Percentiles rank a stretch among this genome's conserved stretches.
These are phyloP conservation scores for Galago senegalensis DNA, from an alignment of 2,797 vertebrate species.

Conservation along the genomic window DNA sequence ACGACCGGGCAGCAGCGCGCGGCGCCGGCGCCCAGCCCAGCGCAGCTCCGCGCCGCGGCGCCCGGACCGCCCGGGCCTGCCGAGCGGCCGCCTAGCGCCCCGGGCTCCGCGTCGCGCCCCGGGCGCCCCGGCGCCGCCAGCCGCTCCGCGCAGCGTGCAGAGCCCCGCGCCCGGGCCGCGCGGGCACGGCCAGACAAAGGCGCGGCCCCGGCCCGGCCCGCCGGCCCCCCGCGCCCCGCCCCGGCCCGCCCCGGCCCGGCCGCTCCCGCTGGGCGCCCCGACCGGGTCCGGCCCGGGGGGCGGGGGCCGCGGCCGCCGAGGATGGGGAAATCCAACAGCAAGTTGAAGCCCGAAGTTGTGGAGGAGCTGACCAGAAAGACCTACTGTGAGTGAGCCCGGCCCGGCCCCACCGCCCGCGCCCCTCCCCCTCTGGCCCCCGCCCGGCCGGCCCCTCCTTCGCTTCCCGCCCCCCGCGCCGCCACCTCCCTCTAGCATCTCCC, in stretches of 20 bases:
- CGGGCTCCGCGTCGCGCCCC: slow-evolving; percentile 29
- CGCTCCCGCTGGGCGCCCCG: slow-evolving; percentile 68
- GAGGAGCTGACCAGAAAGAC: slow-evolving; percentile 98
- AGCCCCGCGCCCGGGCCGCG: background rate
- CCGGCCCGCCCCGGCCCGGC: slow-evolving; percentile 69
- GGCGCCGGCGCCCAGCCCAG: slow-evolving; percentile 70
- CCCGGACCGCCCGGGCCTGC: slow-evolving; percentile 63
- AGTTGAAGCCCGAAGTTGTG: slow-evolving; percentile 98
- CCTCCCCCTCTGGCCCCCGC: background rate
- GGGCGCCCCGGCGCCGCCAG: background rate
- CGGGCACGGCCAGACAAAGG: slow-evolving; percentile 75
- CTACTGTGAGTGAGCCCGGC: slow-evolving; percentile 94
- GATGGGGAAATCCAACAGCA: slow-evolving; percentile 99
- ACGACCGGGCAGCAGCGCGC: slow-evolving; percentile 89
- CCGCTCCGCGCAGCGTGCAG: background rate
- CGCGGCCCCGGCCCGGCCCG: slow-evolving; percentile 49
- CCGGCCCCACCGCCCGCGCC: background rate
- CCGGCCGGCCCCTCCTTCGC: background rate
- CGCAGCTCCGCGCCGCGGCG: slow-evolving; percentile 75
- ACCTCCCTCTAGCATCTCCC: background rate
- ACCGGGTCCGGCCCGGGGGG: slow-evolving; percentile 75
- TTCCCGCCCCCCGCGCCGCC: no score
- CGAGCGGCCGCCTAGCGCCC: slow-evolving; percentile 35
- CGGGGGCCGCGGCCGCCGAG: slow-evolving; percentile 84
- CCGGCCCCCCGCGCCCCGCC: slow-evolving; percentile 62